Percentiles rank a stretch among this genome's conserved stretches.
Evolutionary conservation across 2,113 vertebrate species (phyloP).

Genomic region (Odontophorus gujanensis): DNA sequence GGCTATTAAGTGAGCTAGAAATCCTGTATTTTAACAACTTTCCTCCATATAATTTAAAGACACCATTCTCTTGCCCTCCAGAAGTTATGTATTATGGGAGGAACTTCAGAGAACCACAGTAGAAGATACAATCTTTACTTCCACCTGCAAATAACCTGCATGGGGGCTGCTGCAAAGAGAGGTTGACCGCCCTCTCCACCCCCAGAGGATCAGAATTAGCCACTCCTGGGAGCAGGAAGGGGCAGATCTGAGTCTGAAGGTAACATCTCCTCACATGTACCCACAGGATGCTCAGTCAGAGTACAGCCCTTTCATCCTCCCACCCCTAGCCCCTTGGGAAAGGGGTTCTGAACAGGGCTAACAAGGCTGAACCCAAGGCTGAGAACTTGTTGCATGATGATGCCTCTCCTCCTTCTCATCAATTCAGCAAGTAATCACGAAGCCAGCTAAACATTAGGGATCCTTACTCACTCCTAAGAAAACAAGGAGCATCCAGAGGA

Average conservation of each 20-base stretch:
- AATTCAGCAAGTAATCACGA: background rate
- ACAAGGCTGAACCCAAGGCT: background rate
- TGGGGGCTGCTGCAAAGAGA: background rate
- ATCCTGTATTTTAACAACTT: background rate
- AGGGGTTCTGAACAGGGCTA: background rate
- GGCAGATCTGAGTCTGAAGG: background rate
- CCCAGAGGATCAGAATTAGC: background rate
- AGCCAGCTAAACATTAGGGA: background rate
- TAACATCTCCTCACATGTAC: background rate
- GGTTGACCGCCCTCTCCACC: background rate
- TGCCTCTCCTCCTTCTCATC: background rate
- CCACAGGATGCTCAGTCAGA: background rate
- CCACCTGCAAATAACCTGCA: background rate
- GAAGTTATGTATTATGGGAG: background rate
- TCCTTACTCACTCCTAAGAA: background rate
- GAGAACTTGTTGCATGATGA: background rate
- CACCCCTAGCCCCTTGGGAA: background rate
- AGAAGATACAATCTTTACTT: background rate
- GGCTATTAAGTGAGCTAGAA: background rate
- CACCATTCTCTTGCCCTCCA: background rate
- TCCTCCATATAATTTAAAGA: background rate
- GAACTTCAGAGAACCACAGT: background rate
- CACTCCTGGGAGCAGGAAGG: background rate
- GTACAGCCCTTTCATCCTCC: background rate
- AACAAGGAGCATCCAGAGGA: background rate